Evolutionary conservation across 2,888 invertebrate genomes (phyloP).

Genomic region (Xanthorhoe designata): DNA sequence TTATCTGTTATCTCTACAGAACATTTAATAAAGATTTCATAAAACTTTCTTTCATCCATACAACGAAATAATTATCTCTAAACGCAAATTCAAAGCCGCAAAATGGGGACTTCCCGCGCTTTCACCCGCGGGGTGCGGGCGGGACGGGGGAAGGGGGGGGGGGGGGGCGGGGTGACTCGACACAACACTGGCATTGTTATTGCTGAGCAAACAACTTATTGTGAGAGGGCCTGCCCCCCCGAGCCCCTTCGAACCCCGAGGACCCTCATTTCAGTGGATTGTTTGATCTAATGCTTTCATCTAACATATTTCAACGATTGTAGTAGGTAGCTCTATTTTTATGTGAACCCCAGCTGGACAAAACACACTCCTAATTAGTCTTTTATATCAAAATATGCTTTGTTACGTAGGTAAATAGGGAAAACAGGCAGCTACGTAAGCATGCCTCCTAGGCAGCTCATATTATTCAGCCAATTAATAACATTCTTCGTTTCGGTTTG

Average conservation of each 20-base stretch:
- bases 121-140: not conserved
- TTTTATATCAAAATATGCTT: not conserved
- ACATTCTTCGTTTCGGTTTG: conserved; percentile 38
- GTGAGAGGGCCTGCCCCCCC: conserved; percentile 10
- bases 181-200: conserved; percentile 29
- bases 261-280: conserved; percentile 6
- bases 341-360: not conserved
- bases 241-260: not conserved
- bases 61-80: conserved; percentile 28
- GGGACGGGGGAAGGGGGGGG: not conserved
- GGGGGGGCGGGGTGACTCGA: conserved; percentile 13
- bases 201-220: conserved; percentile 32
- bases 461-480: conserved; percentile 40
- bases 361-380: conserved; percentile 1
- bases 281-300: conserved; percentile 8
- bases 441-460: not conserved
- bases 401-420: not conserved
- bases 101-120: conserved; percentile 26
- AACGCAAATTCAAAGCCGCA: conserved; percentile 30
- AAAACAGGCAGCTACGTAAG: not conserved
- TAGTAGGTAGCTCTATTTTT: not conserved
- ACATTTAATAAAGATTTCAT: conserved; percentile 18
- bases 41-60: conserved; percentile 17
- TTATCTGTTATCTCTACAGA: conserved; percentile 1
- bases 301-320: not conserved